These are phyloP conservation scores for Micropoecilia bifurca DNA, from an alignment of 2,797 vertebrate genomes.

Conservation along the genomic window DNA sequence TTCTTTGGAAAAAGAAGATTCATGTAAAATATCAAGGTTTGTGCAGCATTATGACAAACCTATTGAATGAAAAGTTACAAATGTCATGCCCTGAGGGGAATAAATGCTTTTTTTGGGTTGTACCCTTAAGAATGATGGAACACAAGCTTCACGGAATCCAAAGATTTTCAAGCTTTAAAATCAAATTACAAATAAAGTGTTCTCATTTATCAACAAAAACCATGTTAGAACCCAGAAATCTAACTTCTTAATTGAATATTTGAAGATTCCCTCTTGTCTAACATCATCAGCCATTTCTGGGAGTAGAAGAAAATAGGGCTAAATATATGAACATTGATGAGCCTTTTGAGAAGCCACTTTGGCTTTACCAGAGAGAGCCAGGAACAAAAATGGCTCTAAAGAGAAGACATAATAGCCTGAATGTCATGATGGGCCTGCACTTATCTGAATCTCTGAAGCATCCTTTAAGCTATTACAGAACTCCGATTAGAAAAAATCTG, in stretches of 20 bases:
- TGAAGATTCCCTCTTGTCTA: conserved; percentile 21
- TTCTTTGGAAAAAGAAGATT: not conserved
- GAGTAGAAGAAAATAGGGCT: conserved; percentile 17
- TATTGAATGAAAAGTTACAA: conserved; percentile 5
- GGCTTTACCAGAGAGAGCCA: conserved; percentile 7
- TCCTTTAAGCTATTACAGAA: conserved; percentile 26
- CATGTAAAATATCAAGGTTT: conserved; percentile 12
- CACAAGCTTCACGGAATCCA: not conserved
- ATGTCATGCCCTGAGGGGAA: conserved; percentile 1
- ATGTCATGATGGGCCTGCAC: conserved; percentile 26
- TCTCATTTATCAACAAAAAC: conserved; percentile 3
- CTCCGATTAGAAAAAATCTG: conserved; percentile 27
- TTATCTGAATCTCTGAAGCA: conserved; percentile 26
- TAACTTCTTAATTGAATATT: conserved; percentile 20
- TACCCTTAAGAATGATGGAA: not conserved
- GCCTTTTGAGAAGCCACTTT: conserved; percentile 12
- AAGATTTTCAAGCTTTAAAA: conserved; percentile 9
- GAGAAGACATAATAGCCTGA: conserved; percentile 25
- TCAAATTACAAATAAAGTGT: conserved; percentile 4
- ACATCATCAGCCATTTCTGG: conserved; percentile 18
- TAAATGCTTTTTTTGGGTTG: not conserved
- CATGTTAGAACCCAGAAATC: conserved; percentile 11
- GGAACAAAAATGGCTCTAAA: conserved; percentile 42
- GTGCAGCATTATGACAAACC: not conserved
- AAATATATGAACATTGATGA: conserved; percentile 21